Conservation (phyloP, 2,113 vertebrate genomes). For the Sus scrofa region T2T-Sscrofa CM000818.6:129915001-129915500, state of each 20-base stretch:
- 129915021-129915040: neutral
- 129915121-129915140: neutral
- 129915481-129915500: neutral
- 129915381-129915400: neutral
- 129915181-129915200: too few relatives aligned
- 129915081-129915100: neutral
- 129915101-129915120: neutral
- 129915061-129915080: neutral
- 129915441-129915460: neutral
- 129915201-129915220: neutral
- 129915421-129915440: fast-evolving
- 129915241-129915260: fast-evolving
- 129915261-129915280: neutral
- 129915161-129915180: fast-evolving
- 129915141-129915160: neutral
- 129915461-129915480: too few relatives aligned
- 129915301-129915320: neutral
- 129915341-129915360: neutral
- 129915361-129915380: neutral
- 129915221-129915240: neutral
- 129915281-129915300: too few relatives aligned
- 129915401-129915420: neutral
- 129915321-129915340: neutral
- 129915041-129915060: neutral
- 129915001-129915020: fast-evolving